Evolutionary conservation across 1,140 invertebrate genomes (phyloP), one percentile per base, ranked within the genome.

Genomic region (Harlomillsia oculata): DNA sequence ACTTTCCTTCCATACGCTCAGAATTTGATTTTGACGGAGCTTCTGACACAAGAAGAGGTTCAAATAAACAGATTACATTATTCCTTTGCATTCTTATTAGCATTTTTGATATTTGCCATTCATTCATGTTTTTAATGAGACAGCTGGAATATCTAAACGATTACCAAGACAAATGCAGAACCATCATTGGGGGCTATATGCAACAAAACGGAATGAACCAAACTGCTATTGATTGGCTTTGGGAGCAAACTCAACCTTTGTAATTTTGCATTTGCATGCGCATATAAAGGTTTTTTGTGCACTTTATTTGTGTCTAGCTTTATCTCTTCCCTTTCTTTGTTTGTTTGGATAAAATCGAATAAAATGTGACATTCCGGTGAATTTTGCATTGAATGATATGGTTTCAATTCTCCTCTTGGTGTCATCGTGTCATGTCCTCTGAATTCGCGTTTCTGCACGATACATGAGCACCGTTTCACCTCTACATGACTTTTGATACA

Each of bases 1-100:
- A 96, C 94, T 1, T 73, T 96, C 62, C 89, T 88, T 11, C 96
- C 96, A 0, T 92, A 97, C 67, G 92, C 97, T 72, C 86, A 77
- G 0, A 89, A 86, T 64, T 77, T 97, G 70, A 76, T 99, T 32
- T 78, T 85, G 58, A 73, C 83, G 16, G 74, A 78, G 11, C 69
- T 97, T 41, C 75, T 99, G 1, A 85, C 81, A 23, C 74, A 82
- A 37, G 71, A 80, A 64, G 91, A 97, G 77, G 45, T 48, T 26
- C 25, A 21, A 43, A 16, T 20, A 21, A 39, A 30, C 1, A 18
- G 9, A 26, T 32, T 3, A 23, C n/a, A 45, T n/a, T n/a, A n/a
- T n/a, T n/a, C n/a, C n/a, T n/a, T n/a, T n/a, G n/a, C n/a, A n/a
- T n/a, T n/a, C 14, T 40, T 2, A 34, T 45, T 1, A 1, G 21